Percentiles rank a stretch among this genome's conserved stretches.
These are phyloP conservation scores for Penaeus indicus DNA, from an alignment of 1,140 invertebrate genomes.

Conservation along the genomic window DNA sequence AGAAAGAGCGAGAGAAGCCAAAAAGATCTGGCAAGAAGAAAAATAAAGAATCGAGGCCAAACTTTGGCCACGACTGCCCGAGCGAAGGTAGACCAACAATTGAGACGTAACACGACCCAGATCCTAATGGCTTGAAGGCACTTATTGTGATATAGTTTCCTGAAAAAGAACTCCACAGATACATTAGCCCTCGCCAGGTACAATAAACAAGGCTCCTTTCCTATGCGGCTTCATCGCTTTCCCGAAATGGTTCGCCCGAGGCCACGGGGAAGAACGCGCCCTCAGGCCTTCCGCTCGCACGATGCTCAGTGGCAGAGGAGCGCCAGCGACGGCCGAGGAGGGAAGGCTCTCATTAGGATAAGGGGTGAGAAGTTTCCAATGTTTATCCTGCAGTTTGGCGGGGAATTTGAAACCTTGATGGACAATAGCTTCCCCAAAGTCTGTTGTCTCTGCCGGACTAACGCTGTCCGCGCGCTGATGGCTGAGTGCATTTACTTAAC, in stretches of 20 bases:
- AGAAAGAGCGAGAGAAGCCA: conserved; percentile 11
- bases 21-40: not conserved
- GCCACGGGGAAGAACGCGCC: too few relatives aligned
- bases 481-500: too few relatives aligned
- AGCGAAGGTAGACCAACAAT: too few relatives aligned
- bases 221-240: not conserved
- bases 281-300: too few relatives aligned
- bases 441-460: conserved; percentile 33
- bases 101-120: too few relatives aligned
- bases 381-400: conserved; percentile 52
- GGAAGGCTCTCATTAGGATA: conserved; percentile 62
- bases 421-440: conserved; percentile 54
- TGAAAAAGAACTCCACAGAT: conserved; percentile 18
- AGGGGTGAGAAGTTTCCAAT: conserved; percentile 44
- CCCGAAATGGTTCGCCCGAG: conserved; percentile 33
- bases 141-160: too few relatives aligned
- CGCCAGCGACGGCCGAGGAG: conserved; percentile 9
- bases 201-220: conserved; percentile 56
- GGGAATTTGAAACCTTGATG: conserved; percentile 58
- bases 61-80: too few relatives aligned
- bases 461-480: conserved; percentile 28
- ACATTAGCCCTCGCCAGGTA: conserved; percentile 56
- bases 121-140: too few relatives aligned
- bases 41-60: too few relatives aligned
- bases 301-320: not conserved